Percentiles rank a stretch among this genome's conserved stretches.
These are phyloP conservation scores for Cepaea nemoralis DNA, from an alignment of 1,140 invertebrate species.

Conservation along the genomic window DNA sequence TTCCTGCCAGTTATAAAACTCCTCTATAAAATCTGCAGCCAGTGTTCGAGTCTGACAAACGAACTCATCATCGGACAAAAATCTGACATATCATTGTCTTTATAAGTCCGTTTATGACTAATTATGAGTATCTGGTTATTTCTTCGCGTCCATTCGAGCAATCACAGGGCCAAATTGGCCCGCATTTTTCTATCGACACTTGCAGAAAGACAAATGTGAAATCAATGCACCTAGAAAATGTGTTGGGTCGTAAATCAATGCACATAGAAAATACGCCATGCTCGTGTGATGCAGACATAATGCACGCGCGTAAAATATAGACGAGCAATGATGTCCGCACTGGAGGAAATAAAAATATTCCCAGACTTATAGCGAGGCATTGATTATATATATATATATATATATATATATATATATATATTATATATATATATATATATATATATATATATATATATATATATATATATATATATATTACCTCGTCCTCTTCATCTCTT, in stretches of 20 bases:
- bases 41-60: background rate
- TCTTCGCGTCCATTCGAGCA: background rate
- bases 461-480: no score
- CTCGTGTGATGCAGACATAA: background rate
- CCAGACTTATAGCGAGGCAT: no score
- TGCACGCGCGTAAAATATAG: background rate
- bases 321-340: background rate
- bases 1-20: background rate
- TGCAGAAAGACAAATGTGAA: background rate
- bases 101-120: background rate
- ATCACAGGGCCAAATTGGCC: background rate
- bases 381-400: no score
- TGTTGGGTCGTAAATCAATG: background rate
- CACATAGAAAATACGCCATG: background rate
- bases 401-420: no score
- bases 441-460: no score
- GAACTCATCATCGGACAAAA: background rate
- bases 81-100: background rate
- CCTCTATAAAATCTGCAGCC: background rate
- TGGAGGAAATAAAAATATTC: background rate
- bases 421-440: no score
- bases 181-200: background rate
- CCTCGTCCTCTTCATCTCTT: no score
- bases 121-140: background rate
- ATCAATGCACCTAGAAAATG: constrained; percentile 10